Percentiles rank a stretch among this genome's conserved stretches.
Conservation (phyloP, 2,797 vertebrate genomes). For the Chaunax sp. region DNA sequence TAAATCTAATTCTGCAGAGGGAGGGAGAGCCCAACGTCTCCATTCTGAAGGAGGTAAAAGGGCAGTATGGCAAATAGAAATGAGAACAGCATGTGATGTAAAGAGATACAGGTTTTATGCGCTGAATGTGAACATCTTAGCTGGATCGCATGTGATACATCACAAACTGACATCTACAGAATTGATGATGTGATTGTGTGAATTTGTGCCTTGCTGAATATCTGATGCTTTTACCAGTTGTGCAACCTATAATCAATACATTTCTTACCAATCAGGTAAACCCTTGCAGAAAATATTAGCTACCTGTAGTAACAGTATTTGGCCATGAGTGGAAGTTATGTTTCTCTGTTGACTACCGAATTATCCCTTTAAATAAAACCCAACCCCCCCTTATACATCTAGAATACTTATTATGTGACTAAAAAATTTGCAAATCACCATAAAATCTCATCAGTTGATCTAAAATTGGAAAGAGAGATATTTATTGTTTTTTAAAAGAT, state of each 20-base stretch:
- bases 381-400: too few species aligned
- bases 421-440: too few species aligned
- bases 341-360: too few species aligned
- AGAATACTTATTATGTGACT: too few species aligned
- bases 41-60: slow-evolving; percentile 8
- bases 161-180: slow-evolving; percentile 31
- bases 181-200: neutral
- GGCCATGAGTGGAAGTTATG: slow-evolving; percentile 4
- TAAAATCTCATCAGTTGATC: too few species aligned
- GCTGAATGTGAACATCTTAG: slow-evolving; percentile 49
- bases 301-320: slow-evolving; percentile 1
- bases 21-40: slow-evolving; percentile 8
- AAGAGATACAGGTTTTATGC: slow-evolving; percentile 30
- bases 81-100: slow-evolving; percentile 40
- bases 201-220: neutral
- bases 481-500: too few species aligned
- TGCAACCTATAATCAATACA: neutral
- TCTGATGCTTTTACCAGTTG: slow-evolving; percentile 14
- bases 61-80: slow-evolving; percentile 60
- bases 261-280: slow-evolving; percentile 19
- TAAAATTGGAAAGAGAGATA: too few species aligned
- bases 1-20: slow-evolving; percentile 56
- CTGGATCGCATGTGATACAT: slow-evolving; percentile 33
- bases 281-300: slow-evolving; percentile 9
- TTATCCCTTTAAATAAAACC: too few species aligned